Base-by-base conservation (phyloP, 2,113 vertebrate genomes). In the Grammomys dolichurus region DNA sequence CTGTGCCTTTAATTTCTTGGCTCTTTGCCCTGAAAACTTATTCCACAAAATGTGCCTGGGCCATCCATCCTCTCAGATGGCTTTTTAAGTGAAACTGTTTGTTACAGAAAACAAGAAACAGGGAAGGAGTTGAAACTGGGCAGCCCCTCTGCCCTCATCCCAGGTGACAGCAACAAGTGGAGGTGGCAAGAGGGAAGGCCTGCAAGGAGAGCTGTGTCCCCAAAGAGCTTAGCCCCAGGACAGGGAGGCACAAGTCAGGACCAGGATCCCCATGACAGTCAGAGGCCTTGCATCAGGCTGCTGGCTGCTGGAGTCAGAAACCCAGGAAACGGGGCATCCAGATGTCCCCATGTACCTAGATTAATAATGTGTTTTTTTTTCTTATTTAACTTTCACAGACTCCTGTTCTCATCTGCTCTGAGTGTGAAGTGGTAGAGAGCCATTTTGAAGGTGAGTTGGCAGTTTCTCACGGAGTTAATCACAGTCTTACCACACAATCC, bases 51-150 rank as follows among this genome's bases (percentile, higher is more conserved):
- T 56, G 82, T 33, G 77, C 89, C 95, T 67, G 91, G 73, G 70
- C 48, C 95, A 96, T 95, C 91, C 96, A 93, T 94, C 85, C 96
- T 97, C 94, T 73, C 96, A 97, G 97, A 97, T 97, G 96, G 97
- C 96, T 97, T 96, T 95, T 97, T 89, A 92, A 94, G 77, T 51
- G 91, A 96, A 95, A 69, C 76, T 69, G 89, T 95, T 97, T 97
- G 96, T 96, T 95, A 69, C 72, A 88, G 73, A 72, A 86, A 95
- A 75, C 73, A 89, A 67, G 63, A 28, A 87, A 92, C 65, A 48
- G 65, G 10, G 26, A 60, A 81, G 67, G 77, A 72, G 56, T 40
- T 60, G 78, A 75, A 56, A 54, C 54, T 19, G 33, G 48, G 24
- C 11, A 0, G 11, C 5, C 67, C 17, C 58, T 10, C 28, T 16